Evolutionary conservation across 2,113 vertebrate genomes (phyloP).

Genomic region (Notiomystis cincta): DNA sequence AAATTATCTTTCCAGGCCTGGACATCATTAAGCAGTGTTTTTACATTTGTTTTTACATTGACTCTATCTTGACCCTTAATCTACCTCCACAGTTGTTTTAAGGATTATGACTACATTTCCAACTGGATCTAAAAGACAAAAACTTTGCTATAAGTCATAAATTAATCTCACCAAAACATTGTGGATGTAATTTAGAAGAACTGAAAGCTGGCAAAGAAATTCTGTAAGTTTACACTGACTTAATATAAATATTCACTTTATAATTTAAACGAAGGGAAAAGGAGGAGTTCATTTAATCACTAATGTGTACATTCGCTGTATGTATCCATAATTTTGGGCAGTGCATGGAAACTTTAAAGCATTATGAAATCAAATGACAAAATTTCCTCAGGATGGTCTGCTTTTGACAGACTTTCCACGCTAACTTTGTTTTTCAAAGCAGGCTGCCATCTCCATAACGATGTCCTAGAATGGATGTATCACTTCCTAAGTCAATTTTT

Average conservation of each 20-base stretch:
- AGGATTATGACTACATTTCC: neutral
- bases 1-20: neutral
- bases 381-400: slow-evolving; percentile 6
- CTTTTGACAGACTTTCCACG: neutral
- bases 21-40: neutral
- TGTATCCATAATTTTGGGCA: neutral
- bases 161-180: neutral
- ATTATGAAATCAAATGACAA: neutral
- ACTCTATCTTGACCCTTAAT: neutral
- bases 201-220: neutral
- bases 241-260: neutral
- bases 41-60: neutral
- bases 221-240: neutral
- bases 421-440: slow-evolving; percentile 34
- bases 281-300: neutral
- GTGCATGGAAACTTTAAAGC: slow-evolving; percentile 29
- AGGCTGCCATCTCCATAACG: slow-evolving; percentile 33
- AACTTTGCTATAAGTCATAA: neutral
- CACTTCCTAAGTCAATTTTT: neutral
- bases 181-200: neutral
- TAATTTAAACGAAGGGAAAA: neutral
- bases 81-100: neutral
- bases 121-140: neutral
- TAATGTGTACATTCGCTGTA: neutral
- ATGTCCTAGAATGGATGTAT: neutral